phyloP scores from a whole-genome alignment of 1,140 invertebrate species.

The Mycetomoellerius zeteki region DNA sequence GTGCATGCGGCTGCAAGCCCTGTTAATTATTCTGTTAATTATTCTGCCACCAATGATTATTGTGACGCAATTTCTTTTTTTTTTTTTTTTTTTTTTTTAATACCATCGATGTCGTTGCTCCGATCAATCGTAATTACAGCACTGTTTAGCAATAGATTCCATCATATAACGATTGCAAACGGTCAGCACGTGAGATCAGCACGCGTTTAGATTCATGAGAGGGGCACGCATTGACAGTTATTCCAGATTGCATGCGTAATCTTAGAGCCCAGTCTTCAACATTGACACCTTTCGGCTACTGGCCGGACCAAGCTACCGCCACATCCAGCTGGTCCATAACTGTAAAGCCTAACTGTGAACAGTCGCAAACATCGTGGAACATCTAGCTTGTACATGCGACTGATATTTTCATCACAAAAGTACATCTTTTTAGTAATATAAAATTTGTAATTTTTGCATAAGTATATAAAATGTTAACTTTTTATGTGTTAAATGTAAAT shows the following conservation, averaged over 20 bases:
- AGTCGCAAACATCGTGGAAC: not conserved
- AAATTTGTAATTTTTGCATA: not conserved
- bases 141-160: constrained; percentile 50
- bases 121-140: constrained; percentile 28
- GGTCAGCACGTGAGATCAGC: constrained; percentile 41
- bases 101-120: constrained; percentile 6
- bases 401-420: not conserved
- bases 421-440: not conserved
- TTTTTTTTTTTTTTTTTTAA: not conserved
- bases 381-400: not conserved
- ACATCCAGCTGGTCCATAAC: constrained; percentile 47
- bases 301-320: not conserved
- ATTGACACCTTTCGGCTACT: constrained; percentile 41
- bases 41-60: not conserved
- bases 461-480: not conserved
- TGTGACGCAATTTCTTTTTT: not conserved
- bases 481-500: too few relatives aligned
- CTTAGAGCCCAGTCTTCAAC: not conserved
- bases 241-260: constrained; percentile 9
- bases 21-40: not conserved
- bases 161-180: constrained; percentile 7
- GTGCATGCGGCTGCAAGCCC: not conserved
- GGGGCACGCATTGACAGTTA: constrained; percentile 31
- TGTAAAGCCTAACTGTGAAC: constrained; percentile 40
- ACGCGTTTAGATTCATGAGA: not conserved